Evolutionary conservation across 2,113 vertebrate species (phyloP), one percentile per base, ranked within the genome.

Genomic region (Psittacus erithacus): DNA sequence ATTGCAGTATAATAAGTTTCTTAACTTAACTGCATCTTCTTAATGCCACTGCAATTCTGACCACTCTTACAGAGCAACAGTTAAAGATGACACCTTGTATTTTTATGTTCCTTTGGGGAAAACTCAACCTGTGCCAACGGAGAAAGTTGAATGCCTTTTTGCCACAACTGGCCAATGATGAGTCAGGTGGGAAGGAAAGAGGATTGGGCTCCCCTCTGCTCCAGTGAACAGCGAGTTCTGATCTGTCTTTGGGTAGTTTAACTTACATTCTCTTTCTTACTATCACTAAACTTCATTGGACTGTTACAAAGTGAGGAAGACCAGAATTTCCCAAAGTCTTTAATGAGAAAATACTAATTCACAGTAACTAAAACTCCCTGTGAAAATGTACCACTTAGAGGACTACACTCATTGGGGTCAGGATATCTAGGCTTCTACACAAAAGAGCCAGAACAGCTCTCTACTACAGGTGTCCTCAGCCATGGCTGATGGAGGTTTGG

Each of bases 391-490:
- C 27, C 8, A 17, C 9, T 59, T 60, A 2, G 1, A 73, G 19
- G 9, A 17, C 29, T 35, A 29, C 2, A 4, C 23, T 53, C 50
- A 47, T 4, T 59, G 24, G 11, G 22, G 13, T 50, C 43, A 82
- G 64, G 39, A 77, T 20, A 28, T 10, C 53, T 55, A 33, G 78
- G 59, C 25, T 82, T 75, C 60, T 52, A 57, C 0, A 1, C 2
- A 0, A 63, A 20, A 75, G 16, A 27, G n/a, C 15, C 38, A 41
- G n/a, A 75, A 60, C 4, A 64, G 20, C 38, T 93, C 52, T 0
- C 0, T 29, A 47, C 0, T 2, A 65, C 53, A 68, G 23, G 7
- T 55, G 4, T 35, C 16, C 41, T 62, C 63, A 57, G 55, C 10
- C 18, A 3, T 3, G 3, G 44, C 35, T 52, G 29, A 70, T 12